A percentile compares a stretch with the other conserved stretches of the same genome.
These are phyloP conservation scores for Pharmacophagus antenor DNA, from an alignment of 2,888 invertebrate species.

Conservation along the genomic window DNA sequence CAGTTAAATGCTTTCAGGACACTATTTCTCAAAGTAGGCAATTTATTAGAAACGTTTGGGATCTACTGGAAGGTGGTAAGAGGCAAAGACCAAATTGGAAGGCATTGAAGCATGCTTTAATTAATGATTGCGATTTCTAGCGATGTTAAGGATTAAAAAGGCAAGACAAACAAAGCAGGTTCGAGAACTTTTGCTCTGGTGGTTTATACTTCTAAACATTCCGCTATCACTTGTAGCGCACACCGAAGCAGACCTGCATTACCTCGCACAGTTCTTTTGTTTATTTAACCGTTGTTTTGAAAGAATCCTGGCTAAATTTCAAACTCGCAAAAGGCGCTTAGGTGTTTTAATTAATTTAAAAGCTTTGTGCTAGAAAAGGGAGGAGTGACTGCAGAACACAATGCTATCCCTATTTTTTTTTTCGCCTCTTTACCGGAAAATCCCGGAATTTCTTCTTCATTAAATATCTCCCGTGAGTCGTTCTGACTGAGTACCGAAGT, in stretches of 20 bases:
- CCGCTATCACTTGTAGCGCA: slow-evolving; percentile 6
- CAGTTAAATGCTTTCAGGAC: no score
- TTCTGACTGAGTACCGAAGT: slow-evolving; percentile 8
- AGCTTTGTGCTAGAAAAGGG: slow-evolving; percentile 45
- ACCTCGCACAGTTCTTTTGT: slow-evolving; percentile 36
- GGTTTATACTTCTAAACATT: no score
- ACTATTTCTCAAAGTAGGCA: no score
- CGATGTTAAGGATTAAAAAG: no score
- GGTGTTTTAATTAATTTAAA: slow-evolving; percentile 71
- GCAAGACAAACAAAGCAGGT: neutral
- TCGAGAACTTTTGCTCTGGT: no score
- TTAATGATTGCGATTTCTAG: no score
- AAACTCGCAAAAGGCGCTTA: slow-evolving; percentile 50
- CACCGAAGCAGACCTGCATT: slow-evolving; percentile 23
- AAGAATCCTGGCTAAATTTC: slow-evolving; percentile 49
- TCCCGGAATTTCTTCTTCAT: slow-evolving; percentile 35
- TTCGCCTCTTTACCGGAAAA: slow-evolving; percentile 39
- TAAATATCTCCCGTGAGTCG: slow-evolving; percentile 20
- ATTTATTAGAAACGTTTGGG: no score
- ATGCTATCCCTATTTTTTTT: slow-evolving; percentile 36
- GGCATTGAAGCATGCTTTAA: no score
- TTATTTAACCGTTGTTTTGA: slow-evolving; percentile 40
- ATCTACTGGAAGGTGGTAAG: no score
- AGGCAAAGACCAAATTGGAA: no score
- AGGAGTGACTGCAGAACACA: slow-evolving; percentile 40